Evolutionary conservation across 2,113 vertebrate species (phyloP), one percentile per base, ranked within the genome.

Genomic region (Rhinoderma darwinii): DNA sequence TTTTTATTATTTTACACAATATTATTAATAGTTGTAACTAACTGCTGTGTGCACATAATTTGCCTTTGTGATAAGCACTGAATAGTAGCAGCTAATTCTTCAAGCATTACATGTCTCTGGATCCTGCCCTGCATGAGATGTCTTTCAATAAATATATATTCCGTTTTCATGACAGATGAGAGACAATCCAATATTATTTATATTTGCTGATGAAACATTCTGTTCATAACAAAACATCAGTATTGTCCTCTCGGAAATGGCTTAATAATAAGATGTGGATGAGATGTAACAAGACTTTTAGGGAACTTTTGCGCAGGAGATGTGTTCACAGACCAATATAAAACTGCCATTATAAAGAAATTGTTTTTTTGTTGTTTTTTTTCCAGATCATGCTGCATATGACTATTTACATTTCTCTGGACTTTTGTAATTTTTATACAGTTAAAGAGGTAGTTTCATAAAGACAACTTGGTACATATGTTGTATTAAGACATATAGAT

Each of bases 21-120:
- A 82, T 47, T 66, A 82, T 82, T 82, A 44, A 82, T 82, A 82
- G 56, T 41, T 63, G n/a, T 44, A 66, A 82, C 56, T 68, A 63
- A 44, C 80, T 66, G 80, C 59, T 61, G 41, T 82, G 39, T 82
- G 59, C 80, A 82, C 37, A 66, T 82, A 44, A 82, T 82, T 82
- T 82, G 37, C 80, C 47, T 51, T 78, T 82, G 39, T 82, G 41
- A 82, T 66, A 32, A 44, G 59, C 35, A 44, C 56, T 41, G 80
- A 41, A 66, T 82, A 39, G 15, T 43, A 82, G 39, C 80, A 66
- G 80, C n/a, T 68, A 66, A 63, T 66, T 61, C 68, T 68, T 44
- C n/a, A 43, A 59, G 25, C 39, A 66, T 66, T 82, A 82, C 59
- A 82, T 82, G 61, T 82, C 68, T 63, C 37, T 66, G 17, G 41